Evolutionary conservation across 2,113 vertebrate genomes (phyloP).

Genomic region (Thomomys bottae): DNA sequence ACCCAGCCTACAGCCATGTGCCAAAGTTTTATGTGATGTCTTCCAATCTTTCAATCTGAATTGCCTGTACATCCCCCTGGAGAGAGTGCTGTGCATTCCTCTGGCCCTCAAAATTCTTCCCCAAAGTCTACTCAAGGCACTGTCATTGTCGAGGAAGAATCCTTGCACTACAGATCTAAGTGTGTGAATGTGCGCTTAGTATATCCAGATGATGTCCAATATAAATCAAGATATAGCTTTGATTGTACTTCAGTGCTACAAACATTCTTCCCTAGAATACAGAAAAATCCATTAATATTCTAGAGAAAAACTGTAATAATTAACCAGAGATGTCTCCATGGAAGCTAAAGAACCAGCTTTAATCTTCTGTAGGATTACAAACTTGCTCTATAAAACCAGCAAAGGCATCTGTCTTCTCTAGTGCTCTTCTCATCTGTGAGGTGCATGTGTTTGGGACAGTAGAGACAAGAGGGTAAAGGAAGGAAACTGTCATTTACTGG

Average conservation of each 20-base stretch:
- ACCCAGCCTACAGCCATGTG: neutral
- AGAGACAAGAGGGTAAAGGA: neutral
- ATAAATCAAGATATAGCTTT: conserved; percentile 45
- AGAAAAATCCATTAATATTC: neutral
- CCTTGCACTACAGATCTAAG: neutral
- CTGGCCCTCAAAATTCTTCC: neutral
- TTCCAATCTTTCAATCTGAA: neutral
- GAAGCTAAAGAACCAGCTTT: conserved; percentile 22
- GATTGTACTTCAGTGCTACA: conserved; percentile 22
- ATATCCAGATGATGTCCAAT: conserved; percentile 4
- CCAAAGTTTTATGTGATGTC: neutral
- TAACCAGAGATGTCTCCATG: neutral
- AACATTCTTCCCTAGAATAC: conserved; percentile 42
- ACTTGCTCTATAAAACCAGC: neutral
- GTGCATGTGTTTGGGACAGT: neutral
- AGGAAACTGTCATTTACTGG: neutral
- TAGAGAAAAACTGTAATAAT: conserved; percentile 5
- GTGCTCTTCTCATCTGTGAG: neutral
- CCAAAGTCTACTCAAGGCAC: neutral
- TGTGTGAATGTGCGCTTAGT: neutral
- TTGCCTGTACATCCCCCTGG: neutral
- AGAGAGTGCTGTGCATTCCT: neutral
- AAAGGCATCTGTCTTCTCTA: neutral
- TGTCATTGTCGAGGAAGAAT: neutral
- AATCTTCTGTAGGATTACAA: fast-evolving